Evolutionary conservation across 1,140 invertebrate genomes (phyloP), one percentile per base, ranked within the genome.

Genomic region (Eriocheir sinensis): DNA sequence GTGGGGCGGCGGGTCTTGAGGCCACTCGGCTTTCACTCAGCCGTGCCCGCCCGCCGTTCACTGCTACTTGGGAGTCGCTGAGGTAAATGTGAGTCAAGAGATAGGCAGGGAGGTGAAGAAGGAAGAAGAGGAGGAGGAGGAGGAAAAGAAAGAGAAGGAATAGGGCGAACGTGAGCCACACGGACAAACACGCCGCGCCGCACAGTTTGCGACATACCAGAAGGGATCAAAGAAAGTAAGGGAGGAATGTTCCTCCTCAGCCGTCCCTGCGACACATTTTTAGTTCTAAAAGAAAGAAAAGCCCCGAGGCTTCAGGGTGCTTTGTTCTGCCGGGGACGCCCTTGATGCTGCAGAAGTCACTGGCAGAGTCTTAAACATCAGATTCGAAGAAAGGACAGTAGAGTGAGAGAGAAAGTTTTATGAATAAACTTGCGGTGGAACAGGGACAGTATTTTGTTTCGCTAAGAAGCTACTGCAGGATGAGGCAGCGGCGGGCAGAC

Each of bases 1-100:
- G 21, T n/a, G 27, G 60, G 60, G 1, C 60, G 60, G 21, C 21
- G 60, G 60, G 60, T 72, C 12, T 72, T 72, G 8, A n/a, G 60
- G 60, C 60, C 60, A 72, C 60, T 72, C 60, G 60, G 60, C 60
- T 72, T 72, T 72, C 60, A 72, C n/a, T n/a, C 60, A 72, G 27
- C 60, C 60, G 60, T 72, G 60, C 60, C 60, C 60, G 27, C 27
- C 60, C 27, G 60, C 60, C 27, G 2, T n/a, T n/a, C 60, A n/a
- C 60, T n/a, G 60, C 1, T 72, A 72, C 21, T 72, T n/a, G n/a
- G 27, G 60, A n/a, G 60, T 21, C 27, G 60, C 60, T n/a, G 60
- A 72, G 27, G 60, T 72, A 72, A 72, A 72, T 72, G n/a, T 72
- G 60, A 21, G 60, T 72, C 60, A n/a, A 72, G 6, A 72, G 21